phyloP scores from a whole-genome alignment of 2,113 vertebrate genomes.

The Actenoides lindsayi region DNA sequence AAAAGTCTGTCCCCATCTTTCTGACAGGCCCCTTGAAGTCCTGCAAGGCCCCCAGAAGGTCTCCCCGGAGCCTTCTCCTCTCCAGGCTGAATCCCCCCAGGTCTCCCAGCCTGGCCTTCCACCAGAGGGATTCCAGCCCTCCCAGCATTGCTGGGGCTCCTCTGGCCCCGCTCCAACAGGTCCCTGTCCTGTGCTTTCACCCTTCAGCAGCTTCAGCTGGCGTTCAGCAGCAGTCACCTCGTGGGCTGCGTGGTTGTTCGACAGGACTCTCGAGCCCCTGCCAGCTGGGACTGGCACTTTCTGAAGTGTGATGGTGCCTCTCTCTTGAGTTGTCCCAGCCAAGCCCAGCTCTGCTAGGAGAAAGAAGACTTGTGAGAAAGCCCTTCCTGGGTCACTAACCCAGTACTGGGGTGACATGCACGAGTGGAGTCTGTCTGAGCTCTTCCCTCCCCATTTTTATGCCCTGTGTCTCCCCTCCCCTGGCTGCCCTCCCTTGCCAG shows the following conservation, averaged over 20 bases:
- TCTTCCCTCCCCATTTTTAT: not conserved
- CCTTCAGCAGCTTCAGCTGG: not conserved
- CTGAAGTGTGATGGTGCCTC: fast-evolving
- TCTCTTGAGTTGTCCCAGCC: not conserved
- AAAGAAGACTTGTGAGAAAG: not conserved
- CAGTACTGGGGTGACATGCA: fast-evolving
- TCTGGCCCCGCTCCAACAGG: not conserved
- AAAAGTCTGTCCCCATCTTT: too few species aligned
- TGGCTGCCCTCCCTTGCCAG: fast-evolving
- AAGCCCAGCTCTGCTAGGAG: not conserved
- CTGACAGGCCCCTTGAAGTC: too few species aligned
- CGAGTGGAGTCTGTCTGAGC: not conserved
- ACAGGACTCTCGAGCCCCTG: not conserved
- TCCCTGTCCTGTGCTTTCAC: not conserved
- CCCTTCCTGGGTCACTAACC: not conserved
- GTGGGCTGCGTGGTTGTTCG: not conserved
- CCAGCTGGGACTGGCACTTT: not conserved
- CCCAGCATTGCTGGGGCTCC: not conserved
- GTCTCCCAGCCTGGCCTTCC: not conserved
- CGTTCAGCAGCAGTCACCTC: not conserved
- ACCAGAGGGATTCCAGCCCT: not conserved
- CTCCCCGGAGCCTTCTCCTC: not conserved
- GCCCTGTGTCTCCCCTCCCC: not conserved
- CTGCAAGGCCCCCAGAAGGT: too few species aligned
- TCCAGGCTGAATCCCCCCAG: not conserved